Evolutionary conservation across 2,797 vertebrate species (phyloP).

Genomic region (Etheostoma nigrum): DNA sequence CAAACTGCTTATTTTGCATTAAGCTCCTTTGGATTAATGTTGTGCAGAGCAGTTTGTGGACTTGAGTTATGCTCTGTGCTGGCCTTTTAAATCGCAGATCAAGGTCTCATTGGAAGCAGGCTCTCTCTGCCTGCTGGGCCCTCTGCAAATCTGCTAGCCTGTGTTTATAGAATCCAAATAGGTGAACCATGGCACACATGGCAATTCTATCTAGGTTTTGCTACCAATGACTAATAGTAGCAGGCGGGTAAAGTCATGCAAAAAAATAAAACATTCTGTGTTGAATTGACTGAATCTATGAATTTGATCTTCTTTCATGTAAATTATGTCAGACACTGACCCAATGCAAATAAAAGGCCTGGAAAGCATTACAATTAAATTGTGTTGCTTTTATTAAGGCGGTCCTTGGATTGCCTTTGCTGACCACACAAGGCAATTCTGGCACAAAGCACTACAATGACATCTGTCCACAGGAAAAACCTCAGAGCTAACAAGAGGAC

Average conservation of each 20-base stretch:
- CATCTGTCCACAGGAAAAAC: conserved; percentile 60
- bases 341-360: conserved; percentile 9
- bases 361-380: conserved; percentile 17
- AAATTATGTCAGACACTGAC: conserved; percentile 1
- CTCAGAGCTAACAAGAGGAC: conserved; percentile 42
- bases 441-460: conserved; percentile 39
- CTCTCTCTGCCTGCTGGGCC: conserved; percentile 38
- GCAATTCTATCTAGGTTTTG: conserved; percentile 32
- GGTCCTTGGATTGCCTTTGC: conserved; percentile 16
- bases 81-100: conserved; percentile 64
- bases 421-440: conserved; percentile 39
- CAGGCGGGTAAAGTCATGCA: background rate
- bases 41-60: conserved; percentile 64
- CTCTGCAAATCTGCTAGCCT: conserved; percentile 49
- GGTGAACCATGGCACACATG: conserved; percentile 52
- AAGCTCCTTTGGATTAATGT: conserved; percentile 63
- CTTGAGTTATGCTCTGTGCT: conserved; percentile 65
- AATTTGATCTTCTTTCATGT: conserved; percentile 3
- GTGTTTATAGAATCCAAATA: conserved; percentile 54
- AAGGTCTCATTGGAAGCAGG: conserved; percentile 61
- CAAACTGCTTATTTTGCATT: conserved; percentile 65
- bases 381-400: conserved; percentile 14
- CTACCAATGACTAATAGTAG: conserved; percentile 28
- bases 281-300: background rate
- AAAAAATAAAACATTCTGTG: conserved; percentile 12